These are phyloP conservation scores for Hylaeus anthracinus DNA, from an alignment of 1,140 invertebrate species.

Conservation along the genomic window DNA sequence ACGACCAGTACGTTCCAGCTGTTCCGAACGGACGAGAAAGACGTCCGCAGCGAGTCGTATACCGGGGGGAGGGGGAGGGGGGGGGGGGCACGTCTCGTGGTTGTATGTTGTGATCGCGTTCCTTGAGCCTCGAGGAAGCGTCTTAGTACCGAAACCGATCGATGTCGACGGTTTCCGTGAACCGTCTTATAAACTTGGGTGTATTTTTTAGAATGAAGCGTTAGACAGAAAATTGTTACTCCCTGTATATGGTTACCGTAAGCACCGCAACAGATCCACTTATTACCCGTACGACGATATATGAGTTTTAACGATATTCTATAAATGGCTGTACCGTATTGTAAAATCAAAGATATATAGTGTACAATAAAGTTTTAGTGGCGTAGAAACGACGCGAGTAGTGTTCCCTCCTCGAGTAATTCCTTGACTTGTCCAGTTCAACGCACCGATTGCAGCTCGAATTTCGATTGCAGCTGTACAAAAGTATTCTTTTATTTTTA, in stretches of 20 bases:
- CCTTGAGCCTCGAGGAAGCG: not conserved
- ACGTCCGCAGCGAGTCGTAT: not conserved
- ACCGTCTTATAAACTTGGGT: conserved; percentile 68
- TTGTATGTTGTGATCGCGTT: not conserved
- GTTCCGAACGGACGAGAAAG: not conserved
- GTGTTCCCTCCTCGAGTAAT: not conserved
- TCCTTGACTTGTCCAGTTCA: not conserved
- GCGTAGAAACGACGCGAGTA: conserved; percentile 40
- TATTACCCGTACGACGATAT: conserved; percentile 60
- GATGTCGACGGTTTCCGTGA: conserved; percentile 33
- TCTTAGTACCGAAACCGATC: conserved; percentile 20
- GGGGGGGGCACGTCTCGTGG: not conserved
- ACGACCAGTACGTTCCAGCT: not conserved
- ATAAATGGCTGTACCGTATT: conserved; percentile 78
- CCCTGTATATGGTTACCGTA: conserved; percentile 68
- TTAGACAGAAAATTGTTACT: conserved; percentile 75
- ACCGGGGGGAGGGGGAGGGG: no score
- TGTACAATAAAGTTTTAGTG: conserved; percentile 74
- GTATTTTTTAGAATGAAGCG: conserved; percentile 74
- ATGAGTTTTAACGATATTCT: conserved; percentile 74
- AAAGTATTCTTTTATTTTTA: no score
- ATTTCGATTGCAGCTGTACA: no score
- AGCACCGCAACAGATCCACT: conserved; percentile 42
- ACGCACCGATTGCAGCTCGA: no score
- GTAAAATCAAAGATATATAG: conserved; percentile 78